Evolutionary conservation across 2,797 vertebrate species (phyloP), one percentile per base, ranked within the genome.

Genomic region (Mus spretus): DNA sequence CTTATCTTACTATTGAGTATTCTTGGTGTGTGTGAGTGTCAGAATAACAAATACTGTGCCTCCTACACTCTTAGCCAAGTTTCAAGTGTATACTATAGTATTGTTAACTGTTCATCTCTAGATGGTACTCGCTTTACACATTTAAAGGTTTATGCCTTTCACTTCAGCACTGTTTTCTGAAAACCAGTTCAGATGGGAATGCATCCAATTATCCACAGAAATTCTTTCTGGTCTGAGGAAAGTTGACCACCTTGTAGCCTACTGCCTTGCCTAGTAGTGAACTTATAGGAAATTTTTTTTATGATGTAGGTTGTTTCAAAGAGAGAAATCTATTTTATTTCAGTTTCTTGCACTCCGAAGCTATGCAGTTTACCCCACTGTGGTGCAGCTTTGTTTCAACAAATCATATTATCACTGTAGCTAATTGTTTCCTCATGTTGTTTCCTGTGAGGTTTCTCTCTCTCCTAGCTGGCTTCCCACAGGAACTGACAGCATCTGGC

Each of bases 381-480:
- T 83, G 22, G 37, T 31, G 0, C 11, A 31, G 19, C 53, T 44
- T 97, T 15, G 1, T 91, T 53, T 92, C 90, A 93, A 82, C 78
- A 93, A 96, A 89, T 89, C 77, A 78, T 44, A 34, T 86, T 94
- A 53, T 95, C 81, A 90, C 0, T 20, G 11, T 31, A 87, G 63
- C 50, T 96, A 65, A 93, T 85, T 89, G 59, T 53, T 94, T 77
- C 37, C 57, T 81, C 0, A 0, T 75, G 74, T 90, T 92, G 40
- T 91, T 94, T 84, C 63, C 90, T 89, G 26, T 53, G 88, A 96
- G 77, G 79, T 83, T 88, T 44, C 44, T 83, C 31, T 83, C 31
- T 74, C 47, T 91, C 78, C 63, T 75, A 94, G 88, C 74, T 78
- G 61, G 79, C 67, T 96, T 94, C 59, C 82, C 53, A 50, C 1